Percentiles rank a stretch among this genome's conserved stretches.
These are phyloP conservation scores for Matsumurasca onukii DNA, from an alignment of 1,140 invertebrate genomes.

Conservation along the genomic window DNA sequence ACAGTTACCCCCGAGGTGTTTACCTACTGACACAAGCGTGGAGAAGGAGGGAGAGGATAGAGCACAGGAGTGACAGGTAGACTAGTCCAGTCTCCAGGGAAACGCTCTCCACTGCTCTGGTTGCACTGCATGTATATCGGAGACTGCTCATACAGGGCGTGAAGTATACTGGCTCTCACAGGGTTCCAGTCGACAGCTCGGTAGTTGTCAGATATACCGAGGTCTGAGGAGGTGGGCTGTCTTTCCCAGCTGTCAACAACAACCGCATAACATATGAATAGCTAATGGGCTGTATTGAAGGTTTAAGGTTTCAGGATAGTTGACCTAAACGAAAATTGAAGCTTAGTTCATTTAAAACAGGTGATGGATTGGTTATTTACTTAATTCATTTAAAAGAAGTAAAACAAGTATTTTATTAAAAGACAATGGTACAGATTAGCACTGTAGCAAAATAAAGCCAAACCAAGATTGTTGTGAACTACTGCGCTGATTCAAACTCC, in stretches of 20 bases:
- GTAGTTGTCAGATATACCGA: conserved; percentile 74
- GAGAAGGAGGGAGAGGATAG: conserved; percentile 53
- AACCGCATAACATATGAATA: conserved; percentile 16
- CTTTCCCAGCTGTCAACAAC: conserved; percentile 64
- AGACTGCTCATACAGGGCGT: conserved; percentile 78
- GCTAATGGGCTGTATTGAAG: too few species aligned
- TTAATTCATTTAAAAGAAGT: too few species aligned
- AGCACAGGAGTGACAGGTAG: conserved; percentile 56
- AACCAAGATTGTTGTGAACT: too few species aligned
- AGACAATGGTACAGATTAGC: too few species aligned
- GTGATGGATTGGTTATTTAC: too few species aligned
- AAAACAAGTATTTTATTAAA: too few species aligned
- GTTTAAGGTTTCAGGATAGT: too few species aligned
- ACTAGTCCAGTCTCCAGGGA: conserved; percentile 73
- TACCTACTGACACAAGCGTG: conserved; percentile 48
- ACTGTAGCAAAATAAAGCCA: too few species aligned
- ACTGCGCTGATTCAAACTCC: too few species aligned
- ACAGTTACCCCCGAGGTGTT: too few species aligned
- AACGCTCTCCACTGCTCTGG: conserved; percentile 81
- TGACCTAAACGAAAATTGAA: too few species aligned
- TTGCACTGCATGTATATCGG: conserved; percentile 97
- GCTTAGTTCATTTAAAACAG: too few species aligned
- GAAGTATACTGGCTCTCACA: conserved; percentile 67
- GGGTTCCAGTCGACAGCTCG: conserved; percentile 81
- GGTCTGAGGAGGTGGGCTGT: conserved; percentile 55